phyloP scores from a whole-genome alignment of 2,113 vertebrate genomes.

The Agapornis roseicollis region DNA sequence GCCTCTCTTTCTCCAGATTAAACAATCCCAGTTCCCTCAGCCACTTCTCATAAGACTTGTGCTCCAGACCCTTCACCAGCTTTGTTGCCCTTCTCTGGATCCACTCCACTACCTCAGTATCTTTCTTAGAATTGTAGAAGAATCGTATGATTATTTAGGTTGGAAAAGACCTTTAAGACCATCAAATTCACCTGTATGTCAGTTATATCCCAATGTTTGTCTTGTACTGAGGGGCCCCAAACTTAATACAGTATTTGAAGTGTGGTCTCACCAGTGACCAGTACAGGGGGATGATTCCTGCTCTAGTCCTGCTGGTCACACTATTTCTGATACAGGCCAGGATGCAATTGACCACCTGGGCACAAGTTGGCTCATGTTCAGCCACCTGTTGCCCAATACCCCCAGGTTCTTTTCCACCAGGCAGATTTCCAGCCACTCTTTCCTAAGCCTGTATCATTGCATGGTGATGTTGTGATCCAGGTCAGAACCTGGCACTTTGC shows the following conservation, averaged over 20 bases:
- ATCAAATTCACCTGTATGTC: background rate
- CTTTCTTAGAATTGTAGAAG: background rate
- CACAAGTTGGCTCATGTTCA: background rate
- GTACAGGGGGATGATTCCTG: background rate
- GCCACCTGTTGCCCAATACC: background rate
- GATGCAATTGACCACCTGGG: background rate
- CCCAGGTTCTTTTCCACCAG: background rate
- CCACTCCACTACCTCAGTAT: fast-evolving
- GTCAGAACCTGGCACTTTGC: background rate
- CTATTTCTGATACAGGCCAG: background rate
- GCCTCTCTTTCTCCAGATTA: background rate
- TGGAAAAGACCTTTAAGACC: background rate
- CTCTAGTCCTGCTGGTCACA: background rate
- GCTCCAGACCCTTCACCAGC: background rate
- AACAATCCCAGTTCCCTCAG: background rate
- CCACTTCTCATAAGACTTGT: background rate
- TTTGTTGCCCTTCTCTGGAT: background rate
- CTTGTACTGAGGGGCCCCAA: background rate
- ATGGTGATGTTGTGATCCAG: background rate
- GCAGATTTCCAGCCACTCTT: background rate
- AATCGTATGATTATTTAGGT: background rate
- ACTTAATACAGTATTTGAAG: background rate
- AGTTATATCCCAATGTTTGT: background rate
- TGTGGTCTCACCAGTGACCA: fast-evolving
- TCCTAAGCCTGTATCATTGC: background rate